These are phyloP conservation scores for Bubo bubo DNA, from an alignment of 2,113 vertebrate species.

Conservation along the genomic window DNA sequence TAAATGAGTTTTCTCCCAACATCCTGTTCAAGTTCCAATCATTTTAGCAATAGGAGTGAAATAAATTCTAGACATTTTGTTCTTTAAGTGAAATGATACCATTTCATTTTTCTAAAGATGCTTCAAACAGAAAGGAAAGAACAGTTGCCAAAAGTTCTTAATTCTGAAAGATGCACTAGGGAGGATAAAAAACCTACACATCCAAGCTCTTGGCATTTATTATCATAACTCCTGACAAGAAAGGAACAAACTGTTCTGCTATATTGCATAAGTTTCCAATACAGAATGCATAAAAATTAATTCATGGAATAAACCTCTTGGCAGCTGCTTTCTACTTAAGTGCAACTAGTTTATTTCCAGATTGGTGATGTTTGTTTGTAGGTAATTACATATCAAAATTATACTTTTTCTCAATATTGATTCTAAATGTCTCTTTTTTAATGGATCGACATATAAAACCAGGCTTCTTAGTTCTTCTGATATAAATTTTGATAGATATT, in stretches of 20 bases:
- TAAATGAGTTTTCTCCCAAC: conserved; percentile 7
- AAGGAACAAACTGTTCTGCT: neutral
- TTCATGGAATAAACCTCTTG: conserved; percentile 9
- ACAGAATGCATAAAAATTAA: neutral
- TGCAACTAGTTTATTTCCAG: neutral
- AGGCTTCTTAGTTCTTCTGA: neutral
- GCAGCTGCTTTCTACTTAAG: neutral
- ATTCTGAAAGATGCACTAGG: neutral
- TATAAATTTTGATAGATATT: neutral
- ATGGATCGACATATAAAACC: neutral
- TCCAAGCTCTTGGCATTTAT: neutral
- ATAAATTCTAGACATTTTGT: neutral
- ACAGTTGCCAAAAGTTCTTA: conserved; percentile 8
- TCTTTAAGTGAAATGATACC: neutral
- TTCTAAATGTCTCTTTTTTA: neutral
- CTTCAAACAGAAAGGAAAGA: neutral
- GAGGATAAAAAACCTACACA: neutral
- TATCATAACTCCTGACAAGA: neutral
- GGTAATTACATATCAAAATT: neutral
- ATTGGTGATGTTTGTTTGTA: neutral
- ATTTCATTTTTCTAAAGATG: neutral
- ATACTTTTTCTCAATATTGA: neutral
- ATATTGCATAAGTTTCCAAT: neutral
- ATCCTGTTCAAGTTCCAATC: neutral
- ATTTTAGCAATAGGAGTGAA: neutral